Base-by-base conservation (phyloP, 35 echinoderm and acorn worm species). In the Acanthaster planci region DNA sequence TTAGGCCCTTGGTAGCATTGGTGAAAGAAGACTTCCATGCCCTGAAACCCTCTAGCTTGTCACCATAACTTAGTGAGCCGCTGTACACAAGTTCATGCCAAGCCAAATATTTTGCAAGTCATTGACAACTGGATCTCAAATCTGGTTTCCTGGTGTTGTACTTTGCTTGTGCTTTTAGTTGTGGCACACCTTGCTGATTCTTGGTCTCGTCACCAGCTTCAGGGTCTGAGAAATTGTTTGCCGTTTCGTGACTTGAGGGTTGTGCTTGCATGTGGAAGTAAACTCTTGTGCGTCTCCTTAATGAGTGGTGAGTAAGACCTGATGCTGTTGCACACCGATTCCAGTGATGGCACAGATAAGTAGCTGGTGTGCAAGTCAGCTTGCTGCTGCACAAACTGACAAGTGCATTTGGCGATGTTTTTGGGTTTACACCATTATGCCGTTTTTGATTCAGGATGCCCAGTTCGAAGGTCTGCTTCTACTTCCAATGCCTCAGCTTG, bases 1-100 rank as follows among this genome's bases (percentile, higher is more conserved):
- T n/a, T 1, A 85, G 81, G 34, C 79, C 81, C 0, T 51, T 67
- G 1, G 55, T 90, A 21, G 84, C 77, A n/a, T 55, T 80, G 7
- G 38, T 59, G 52, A 90, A 90, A 35, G 89, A 52, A 14, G 89
- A 76, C 42, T 90, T 59, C 82, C 39, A 90, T 55, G 30, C 16
- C 39, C 83, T 26, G 83, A 76, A 85, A 39, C 26, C 77, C 30
- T 29, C 64, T 8, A 67, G 64, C 27, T 51, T 17, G 21, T 86
- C 84, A 42, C 77, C 64, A 51, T 42, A 86, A n/a, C 37, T 19
- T 44, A 51, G 0, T 1, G 77, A 26, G 14, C 32, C 54, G 21
- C 36, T 77, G 39, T 39, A 47, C 0, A 86, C 84, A n/a, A 86
- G 21, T 21, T 87, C 85, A 67, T 8, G 60, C 8, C 14, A 22